Percentiles rank a stretch among this genome's conserved stretches.
Conservation (phyloP, 1,140 invertebrate genomes). For the Whitmania pigra region DNA sequence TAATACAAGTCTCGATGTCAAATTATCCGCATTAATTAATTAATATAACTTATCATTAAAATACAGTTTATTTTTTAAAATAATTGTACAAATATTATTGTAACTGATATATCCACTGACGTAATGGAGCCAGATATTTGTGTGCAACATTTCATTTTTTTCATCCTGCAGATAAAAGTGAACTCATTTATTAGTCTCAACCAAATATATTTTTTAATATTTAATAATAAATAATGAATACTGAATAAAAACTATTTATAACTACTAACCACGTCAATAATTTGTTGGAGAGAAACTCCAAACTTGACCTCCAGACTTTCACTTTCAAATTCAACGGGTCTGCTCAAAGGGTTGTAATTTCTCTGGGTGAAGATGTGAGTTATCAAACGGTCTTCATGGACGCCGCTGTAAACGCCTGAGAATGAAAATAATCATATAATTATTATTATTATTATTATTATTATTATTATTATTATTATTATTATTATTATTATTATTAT, state of each 20-base stretch:
- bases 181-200: constrained; percentile 5
- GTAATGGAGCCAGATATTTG: constrained; percentile 21
- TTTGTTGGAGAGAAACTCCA: constrained; percentile 16
- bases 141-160: constrained; percentile 23
- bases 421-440: not conserved
- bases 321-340: constrained; percentile 3
- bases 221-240: too few species aligned
- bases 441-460: constrained; percentile 1
- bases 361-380: constrained; percentile 12
- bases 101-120: not conserved
- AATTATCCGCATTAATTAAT: too few species aligned
- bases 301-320: constrained; percentile 15
- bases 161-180: constrained; percentile 15
- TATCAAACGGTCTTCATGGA: constrained; percentile 20
- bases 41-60: too few species aligned
- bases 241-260: not conserved
- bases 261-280: constrained; percentile 14
- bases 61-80: too few species aligned
- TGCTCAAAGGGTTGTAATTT: constrained; percentile 13
- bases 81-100: too few species aligned
- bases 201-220: too few species aligned
- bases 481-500: not conserved
- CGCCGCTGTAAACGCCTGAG: not conserved
- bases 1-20: too few species aligned
- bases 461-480: not conserved